phyloP scores from a whole-genome alignment of 2,888 invertebrate species.

The Phragmatobia fuliginosa region DNA sequence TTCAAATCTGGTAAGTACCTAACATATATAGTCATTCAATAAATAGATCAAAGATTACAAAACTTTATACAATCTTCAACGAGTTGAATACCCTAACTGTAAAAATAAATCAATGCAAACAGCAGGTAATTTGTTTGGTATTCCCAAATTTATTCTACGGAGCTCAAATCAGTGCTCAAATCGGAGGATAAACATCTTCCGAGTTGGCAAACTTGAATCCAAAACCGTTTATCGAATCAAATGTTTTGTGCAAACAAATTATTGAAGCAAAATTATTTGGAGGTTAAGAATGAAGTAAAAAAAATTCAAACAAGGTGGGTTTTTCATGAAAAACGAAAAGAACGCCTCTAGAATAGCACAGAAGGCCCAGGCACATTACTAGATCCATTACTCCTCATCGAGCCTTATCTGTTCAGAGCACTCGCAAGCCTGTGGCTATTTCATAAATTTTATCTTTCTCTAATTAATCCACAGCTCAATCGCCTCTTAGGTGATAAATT shows the following conservation, averaged over 20 bases:
- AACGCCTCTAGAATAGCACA: slow-evolving; percentile 52
- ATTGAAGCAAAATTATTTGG: slow-evolving; percentile 55
- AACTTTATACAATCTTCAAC: not conserved
- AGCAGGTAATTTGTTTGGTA: slow-evolving; percentile 65
- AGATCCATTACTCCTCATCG: slow-evolving; percentile 79
- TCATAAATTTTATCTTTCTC: slow-evolving; percentile 82
- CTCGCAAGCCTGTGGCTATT: slow-evolving; percentile 75
- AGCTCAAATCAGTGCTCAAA: slow-evolving; percentile 63
- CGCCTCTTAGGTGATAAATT: slow-evolving; percentile 80
- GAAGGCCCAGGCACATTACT: slow-evolving; percentile 66
- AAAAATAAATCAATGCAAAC: slow-evolving; percentile 34
- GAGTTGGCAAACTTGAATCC: slow-evolving; percentile 51
- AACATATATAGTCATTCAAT: not conserved
- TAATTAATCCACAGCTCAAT: slow-evolving; percentile 83
- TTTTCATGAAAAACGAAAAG: slow-evolving; percentile 69
- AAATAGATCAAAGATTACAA: slow-evolving; percentile 2
- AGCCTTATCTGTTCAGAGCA: slow-evolving; percentile 77
- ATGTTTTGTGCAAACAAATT: slow-evolving; percentile 69
- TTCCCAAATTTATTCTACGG: slow-evolving; percentile 57
- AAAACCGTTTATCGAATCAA: slow-evolving; percentile 71
- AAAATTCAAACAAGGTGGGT: slow-evolving; percentile 66
- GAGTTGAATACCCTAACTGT: not conserved
- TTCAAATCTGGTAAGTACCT: slow-evolving; percentile 91
- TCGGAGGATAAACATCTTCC: slow-evolving; percentile 61
- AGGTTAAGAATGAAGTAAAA: slow-evolving; percentile 62